These are phyloP conservation scores for Seira ritae DNA, from an alignment of 2,888 invertebrate species.

Conservation along the genomic window DNA sequence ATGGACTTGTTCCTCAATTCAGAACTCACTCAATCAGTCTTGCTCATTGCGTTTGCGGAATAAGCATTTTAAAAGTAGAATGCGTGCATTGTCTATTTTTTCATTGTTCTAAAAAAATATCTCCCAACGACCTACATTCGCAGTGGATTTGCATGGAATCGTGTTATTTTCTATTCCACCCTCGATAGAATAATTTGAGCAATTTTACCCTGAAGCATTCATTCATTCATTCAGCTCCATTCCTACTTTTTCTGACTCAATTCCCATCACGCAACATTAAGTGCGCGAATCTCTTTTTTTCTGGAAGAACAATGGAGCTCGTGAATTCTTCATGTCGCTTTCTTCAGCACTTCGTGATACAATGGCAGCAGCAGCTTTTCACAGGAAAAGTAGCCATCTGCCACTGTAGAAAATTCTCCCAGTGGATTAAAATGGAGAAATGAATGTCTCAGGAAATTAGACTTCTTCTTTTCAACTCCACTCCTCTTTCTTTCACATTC, in stretches of 20 bases:
- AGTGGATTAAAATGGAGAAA: conserved; percentile 24
- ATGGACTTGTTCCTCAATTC: no score
- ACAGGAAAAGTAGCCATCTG: conserved; percentile 18
- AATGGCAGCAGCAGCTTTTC: neutral
- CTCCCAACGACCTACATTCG: no score
- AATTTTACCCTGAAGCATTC: no score
- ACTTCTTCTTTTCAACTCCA: conserved; percentile 25
- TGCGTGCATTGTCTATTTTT: no score
- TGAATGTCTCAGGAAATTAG: conserved; percentile 45
- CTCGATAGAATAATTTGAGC: no score
- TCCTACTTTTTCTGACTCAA: neutral
- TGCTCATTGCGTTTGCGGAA: no score
- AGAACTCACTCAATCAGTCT: no score
- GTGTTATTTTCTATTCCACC: no score
- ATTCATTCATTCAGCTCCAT: no score
- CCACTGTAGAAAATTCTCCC: conserved; percentile 24
- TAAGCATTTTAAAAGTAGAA: no score
- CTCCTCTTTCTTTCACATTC: neutral
- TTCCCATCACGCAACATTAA: conserved; percentile 1
- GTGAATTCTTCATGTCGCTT: conserved; percentile 12
- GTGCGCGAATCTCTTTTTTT: neutral
- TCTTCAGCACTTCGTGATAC: neutral
- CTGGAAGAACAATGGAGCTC: conserved; percentile 1
- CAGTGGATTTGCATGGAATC: no score
- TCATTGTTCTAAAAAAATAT: no score